Base-by-base conservation (phyloP, 2,113 vertebrate species). In the Periophthalmus modestus region DNA sequence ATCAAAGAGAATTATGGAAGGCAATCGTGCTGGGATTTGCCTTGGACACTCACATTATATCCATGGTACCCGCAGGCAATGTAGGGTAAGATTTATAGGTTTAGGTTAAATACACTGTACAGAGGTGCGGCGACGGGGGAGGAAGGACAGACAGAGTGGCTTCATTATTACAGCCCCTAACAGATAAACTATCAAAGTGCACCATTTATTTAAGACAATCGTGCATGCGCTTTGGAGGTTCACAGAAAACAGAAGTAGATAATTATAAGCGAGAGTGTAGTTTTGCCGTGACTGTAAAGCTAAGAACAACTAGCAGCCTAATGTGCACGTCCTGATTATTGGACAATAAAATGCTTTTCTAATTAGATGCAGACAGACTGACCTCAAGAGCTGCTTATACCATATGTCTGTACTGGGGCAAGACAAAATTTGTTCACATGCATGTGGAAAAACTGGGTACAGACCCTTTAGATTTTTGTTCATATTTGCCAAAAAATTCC, bases 1-100 rank as follows among this genome's bases (percentile, higher is more conserved):
- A 87, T 91, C 91, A 91, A 86, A 87, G 75, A 89, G 90, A 91
- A 89, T 90, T 89, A 91, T 91, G 77, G 83, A 87, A 73, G 66
- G 87, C 76, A 75, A 70, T 70, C 78, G 43, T 62, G 63, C 69
- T 83, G 75, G 76, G 73, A 86, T 90, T 87, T 75, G 82, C 79
- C 86, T 80, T 71, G 57, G 72, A 76, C 78, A 81, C 82, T 89
- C 88, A 88, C 75, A 87, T 80, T 77, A 84, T 73, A 80, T 85
- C 79, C 77, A 79, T 55, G 74, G 72, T 61, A 50, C 67, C 78
- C 81, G 21, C 66, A 50, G 79, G 86, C 83, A 7, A 74, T 72
- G 54, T 43, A 80, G 81, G 83, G 77, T 69, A 66, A 65, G 78
- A 90, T 89, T 86, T 85, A 90, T 59, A 55, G 57, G 2, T 43